Conservation (phyloP, 2,888 invertebrate species). For the Synanthedon vespiformis region DNA sequence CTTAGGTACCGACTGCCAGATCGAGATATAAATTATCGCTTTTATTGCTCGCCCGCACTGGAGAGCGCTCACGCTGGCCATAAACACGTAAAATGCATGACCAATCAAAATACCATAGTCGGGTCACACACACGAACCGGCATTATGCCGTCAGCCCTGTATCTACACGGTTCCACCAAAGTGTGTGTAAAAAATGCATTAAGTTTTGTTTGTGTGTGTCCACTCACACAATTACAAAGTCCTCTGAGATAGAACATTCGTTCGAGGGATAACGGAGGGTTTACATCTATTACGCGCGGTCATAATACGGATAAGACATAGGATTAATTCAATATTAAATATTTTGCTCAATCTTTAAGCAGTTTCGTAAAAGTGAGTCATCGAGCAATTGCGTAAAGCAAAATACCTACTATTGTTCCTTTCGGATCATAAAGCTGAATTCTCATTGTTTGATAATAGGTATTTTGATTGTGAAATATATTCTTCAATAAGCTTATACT, state of each 20-base stretch:
- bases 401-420: no score
- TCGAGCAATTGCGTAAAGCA: no score
- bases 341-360: no score
- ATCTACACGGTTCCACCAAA: slow-evolving; percentile 10
- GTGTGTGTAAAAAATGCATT: slow-evolving; percentile 44
- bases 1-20: slow-evolving; percentile 34
- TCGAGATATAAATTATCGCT: slow-evolving; percentile 51
- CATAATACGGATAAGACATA: slow-evolving; percentile 27
- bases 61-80: slow-evolving; percentile 41
- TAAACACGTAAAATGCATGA: slow-evolving; percentile 71
- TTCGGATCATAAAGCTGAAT: no score
- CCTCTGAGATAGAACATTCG: slow-evolving; percentile 65
- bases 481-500: no score
- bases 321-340: background rate
- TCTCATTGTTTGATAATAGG: no score
- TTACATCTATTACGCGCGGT: slow-evolving; percentile 42
- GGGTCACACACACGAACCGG: slow-evolving; percentile 39
- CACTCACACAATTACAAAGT: slow-evolving; percentile 35
- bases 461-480: no score
- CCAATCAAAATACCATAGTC: slow-evolving; percentile 71
- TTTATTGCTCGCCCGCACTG: slow-evolving; percentile 53
- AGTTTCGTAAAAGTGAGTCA: no score
- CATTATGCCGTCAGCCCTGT: slow-evolving; percentile 3
- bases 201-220: slow-evolving; percentile 17
- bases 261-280: slow-evolving; percentile 67